Conservation (phyloP, 2,888 invertebrate genomes). For the Drosophila infuscata region DNA sequence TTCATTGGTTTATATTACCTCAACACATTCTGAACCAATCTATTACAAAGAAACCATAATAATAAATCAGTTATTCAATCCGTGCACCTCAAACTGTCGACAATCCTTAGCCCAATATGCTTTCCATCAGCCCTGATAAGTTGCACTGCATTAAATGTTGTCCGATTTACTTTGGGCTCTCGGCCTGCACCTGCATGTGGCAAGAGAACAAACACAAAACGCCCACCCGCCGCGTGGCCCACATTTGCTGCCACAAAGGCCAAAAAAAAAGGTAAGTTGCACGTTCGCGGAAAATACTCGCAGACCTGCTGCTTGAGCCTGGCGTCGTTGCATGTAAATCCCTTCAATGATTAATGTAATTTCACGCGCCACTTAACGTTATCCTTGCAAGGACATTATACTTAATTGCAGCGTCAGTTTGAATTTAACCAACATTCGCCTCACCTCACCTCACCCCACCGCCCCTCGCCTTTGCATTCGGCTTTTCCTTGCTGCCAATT, state of each 20-base stretch:
- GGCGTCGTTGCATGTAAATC: conserved; percentile 74
- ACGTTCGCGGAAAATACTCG: conserved; percentile 6
- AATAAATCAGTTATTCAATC: neutral
- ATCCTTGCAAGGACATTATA: conserved; percentile 84
- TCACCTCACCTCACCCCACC: neutral
- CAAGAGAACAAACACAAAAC: conserved; percentile 31
- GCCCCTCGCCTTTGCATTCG: neutral
- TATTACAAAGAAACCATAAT: neutral
- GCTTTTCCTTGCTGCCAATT: neutral
- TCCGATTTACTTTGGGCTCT: neutral
- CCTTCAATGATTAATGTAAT: conserved; percentile 84
- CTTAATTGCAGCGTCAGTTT: conserved; percentile 83
- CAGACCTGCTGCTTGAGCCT: conserved; percentile 7
- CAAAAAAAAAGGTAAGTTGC: conserved; percentile 42
- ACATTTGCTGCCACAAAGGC: conserved; percentile 32
- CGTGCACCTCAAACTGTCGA: neutral
- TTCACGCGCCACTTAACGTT: conserved; percentile 84
- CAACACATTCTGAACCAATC: neutral
- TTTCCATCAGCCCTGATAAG: neutral
- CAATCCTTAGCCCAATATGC: neutral
- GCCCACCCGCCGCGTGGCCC: neutral
- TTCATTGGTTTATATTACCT: neutral
- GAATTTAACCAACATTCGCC: conserved; percentile 73
- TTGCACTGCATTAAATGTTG: neutral
- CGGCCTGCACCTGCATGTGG: conserved; percentile 1